Evolutionary conservation across 2,888 invertebrate species (phyloP), one percentile per base, ranked within the genome.

Genomic region (Cistogaster globosa): DNA sequence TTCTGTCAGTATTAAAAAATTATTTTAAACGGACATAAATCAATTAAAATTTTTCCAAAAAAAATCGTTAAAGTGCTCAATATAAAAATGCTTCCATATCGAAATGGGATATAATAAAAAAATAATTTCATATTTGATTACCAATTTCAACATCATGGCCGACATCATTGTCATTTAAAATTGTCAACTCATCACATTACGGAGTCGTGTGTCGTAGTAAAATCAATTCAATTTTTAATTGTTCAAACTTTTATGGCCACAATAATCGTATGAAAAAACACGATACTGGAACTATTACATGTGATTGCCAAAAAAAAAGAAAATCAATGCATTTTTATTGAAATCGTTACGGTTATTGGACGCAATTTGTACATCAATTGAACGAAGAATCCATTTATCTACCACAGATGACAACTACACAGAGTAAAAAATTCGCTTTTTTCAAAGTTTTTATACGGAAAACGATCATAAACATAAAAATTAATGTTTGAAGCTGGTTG

Each of bases 271-370:
- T 51, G 63, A 51, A 11, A 63, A 42, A 82, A 69, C 57, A 69
- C 53, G 63, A 71, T 82, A 71, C 51, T 42, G 22, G 1, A 51
- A 20, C 42, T 51, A 51, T 69, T 53, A 22, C 42, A 60, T 53
- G 60, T 69, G 69, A 76, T 81, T 67, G 20, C 51, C 38, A 42
- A 72, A 62, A 53, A 58, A 75, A 62, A 74, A 32, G 60, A 62
- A 74, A 22, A 51, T 68, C 45, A 48, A 48, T 79, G 69, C 82
- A 79, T 5, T 69, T 86, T 79, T 79, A 86, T 83, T 75, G 62
- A 65, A 79, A 83, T 71, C 60, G 85, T 86, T 86, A 86, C 83
- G 71, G 85, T 83, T 86, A 83, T 86, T 55, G 78, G 57, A 79
- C 53, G 79, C 75, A 81, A 48, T 71, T 76, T 42, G 48, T 74